A percentile compares a stretch with the other conserved stretches of the same genome.
phyloP scores from a whole-genome alignment of 2,888 invertebrate species.

The Andrena dorsata region DNA sequence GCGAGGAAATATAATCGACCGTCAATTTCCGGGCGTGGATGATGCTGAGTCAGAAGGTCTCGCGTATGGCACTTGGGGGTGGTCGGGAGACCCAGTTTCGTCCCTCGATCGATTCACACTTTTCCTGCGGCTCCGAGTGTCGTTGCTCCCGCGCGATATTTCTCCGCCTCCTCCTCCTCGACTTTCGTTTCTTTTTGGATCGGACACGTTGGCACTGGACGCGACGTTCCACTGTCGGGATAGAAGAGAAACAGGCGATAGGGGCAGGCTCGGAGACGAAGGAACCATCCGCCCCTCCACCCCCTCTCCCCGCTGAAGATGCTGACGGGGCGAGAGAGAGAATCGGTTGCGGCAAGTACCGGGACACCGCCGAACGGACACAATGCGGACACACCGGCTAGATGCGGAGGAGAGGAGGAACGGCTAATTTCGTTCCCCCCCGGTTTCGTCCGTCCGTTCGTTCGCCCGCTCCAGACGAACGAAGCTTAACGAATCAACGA shows the following conservation, averaged over 20 bases:
- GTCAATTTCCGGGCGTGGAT: too few species aligned
- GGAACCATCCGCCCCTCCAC: neutral
- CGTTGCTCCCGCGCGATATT: neutral
- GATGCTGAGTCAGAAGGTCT: too few species aligned
- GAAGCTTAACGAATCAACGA: slow-evolving; percentile 62
- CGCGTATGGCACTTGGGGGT: slow-evolving; percentile 41
- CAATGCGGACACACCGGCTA: slow-evolving; percentile 28
- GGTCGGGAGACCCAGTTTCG: slow-evolving; percentile 17
- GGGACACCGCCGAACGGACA: neutral
- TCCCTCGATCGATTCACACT: slow-evolving; percentile 28
- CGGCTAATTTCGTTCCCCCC: slow-evolving; percentile 55
- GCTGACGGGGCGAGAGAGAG: slow-evolving; percentile 9
- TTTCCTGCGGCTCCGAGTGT: slow-evolving; percentile 13
- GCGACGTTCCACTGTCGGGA: slow-evolving; percentile 40
- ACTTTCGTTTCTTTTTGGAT: slow-evolving; percentile 20
- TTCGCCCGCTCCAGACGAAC: slow-evolving; percentile 46
- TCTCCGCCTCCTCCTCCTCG: neutral
- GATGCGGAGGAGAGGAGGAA: slow-evolving; percentile 1
- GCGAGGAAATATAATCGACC: neutral
- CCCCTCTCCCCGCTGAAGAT: too few species aligned
- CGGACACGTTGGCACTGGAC: slow-evolving; percentile 39
- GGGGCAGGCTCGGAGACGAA: neutral
- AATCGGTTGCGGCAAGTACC: slow-evolving; percentile 1
- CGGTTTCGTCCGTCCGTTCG: slow-evolving; percentile 44
- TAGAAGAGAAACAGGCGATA: slow-evolving; percentile 24